These are phyloP conservation scores for Crenuchus spilurus DNA, from an alignment of 2,797 vertebrate genomes.

Conservation along the genomic window DNA sequence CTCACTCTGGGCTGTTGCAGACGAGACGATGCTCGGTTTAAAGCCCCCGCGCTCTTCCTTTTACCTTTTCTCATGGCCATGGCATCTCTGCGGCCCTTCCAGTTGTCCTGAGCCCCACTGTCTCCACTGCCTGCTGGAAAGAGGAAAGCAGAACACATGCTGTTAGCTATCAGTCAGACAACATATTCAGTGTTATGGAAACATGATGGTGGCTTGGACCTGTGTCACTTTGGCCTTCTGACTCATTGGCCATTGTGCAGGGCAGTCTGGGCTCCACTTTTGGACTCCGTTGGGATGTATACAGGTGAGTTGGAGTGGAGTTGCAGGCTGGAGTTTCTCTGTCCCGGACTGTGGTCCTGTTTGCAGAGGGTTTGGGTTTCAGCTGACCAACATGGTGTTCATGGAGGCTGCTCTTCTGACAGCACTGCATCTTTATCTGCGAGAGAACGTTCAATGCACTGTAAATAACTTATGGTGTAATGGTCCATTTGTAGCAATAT, in stretches of 20 bases:
- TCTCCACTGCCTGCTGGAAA: constrained; percentile 75
- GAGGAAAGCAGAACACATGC: constrained; percentile 13
- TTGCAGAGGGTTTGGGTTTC: constrained; percentile 85
- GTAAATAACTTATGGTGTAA: neutral
- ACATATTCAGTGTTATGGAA: constrained; percentile 2
- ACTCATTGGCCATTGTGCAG: constrained; percentile 64
- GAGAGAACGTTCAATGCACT: neutral
- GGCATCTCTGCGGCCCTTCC: constrained; percentile 65
- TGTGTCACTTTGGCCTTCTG: constrained; percentile 76
- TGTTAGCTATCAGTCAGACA: neutral
- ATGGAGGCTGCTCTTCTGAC: constrained; percentile 73
- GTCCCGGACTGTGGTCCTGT: constrained; percentile 78
- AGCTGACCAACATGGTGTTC: constrained; percentile 78
- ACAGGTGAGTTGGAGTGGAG: constrained; percentile 71
- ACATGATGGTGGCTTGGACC: constrained; percentile 62
- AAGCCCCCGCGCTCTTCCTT: constrained; percentile 61
- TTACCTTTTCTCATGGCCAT: constrained; percentile 50
- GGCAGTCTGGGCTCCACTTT: constrained; percentile 75
- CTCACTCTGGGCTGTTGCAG: constrained; percentile 62
- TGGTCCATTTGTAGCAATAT: neutral
- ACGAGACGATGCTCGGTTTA: constrained; percentile 57
- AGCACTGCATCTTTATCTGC: constrained; percentile 84
- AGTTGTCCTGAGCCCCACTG: constrained; percentile 73
- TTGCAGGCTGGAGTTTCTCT: constrained; percentile 76
- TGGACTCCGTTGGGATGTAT: constrained; percentile 69